Evolutionary conservation across 2,888 invertebrate genomes (phyloP), one percentile per base, ranked within the genome.

Genomic region (Drosophila koepferae): DNA sequence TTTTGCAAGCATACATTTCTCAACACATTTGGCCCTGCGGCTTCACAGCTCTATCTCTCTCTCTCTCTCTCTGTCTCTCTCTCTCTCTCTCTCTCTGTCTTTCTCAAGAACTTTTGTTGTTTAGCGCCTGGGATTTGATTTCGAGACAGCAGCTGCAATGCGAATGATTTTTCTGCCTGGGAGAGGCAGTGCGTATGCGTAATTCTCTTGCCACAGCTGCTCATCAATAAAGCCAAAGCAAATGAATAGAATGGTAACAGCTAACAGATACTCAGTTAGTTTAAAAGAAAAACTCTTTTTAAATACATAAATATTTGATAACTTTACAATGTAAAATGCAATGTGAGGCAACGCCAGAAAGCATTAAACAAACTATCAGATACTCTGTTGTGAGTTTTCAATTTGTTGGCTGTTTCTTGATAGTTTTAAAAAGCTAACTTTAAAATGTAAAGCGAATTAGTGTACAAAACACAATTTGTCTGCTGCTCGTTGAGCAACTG

Each of bases 181-280:
- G 66, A 51, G 65, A 23, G 4, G 9, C 51, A 6, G 53, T 55
- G 67, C 80, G 82, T 87, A 71, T 84, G 75, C 71, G 70, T 75
- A 64, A 78, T 82, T 54, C 46, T 43, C 38, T 36, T 56, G 34
- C 43, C 55, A 23, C 58, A 20, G 36, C 36, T 38, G 44, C 49
- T 69, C 75, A 78, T 68, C 75, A 69, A 71, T 64, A 63, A 59
- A 55, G 63, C 46, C 55, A 58, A 58, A 43, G 54, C 58, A 70
- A 65, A 55, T 5, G 36, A 14, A 18, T 14, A 20, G 5, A 2
- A 8, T 16, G 23, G 7, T 23, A 16, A 54, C 54, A 38, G 38
- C 54, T 38, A 5, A 0, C 18, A 54, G 8, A 54, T 40, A 54
- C 54, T 40, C 54, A 40, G 14, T 53, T 0, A 10, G 16, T 6